These are phyloP conservation scores for Halictus rubicundus DNA, from an alignment of 1,140 invertebrate species.

Conservation along the genomic window DNA sequence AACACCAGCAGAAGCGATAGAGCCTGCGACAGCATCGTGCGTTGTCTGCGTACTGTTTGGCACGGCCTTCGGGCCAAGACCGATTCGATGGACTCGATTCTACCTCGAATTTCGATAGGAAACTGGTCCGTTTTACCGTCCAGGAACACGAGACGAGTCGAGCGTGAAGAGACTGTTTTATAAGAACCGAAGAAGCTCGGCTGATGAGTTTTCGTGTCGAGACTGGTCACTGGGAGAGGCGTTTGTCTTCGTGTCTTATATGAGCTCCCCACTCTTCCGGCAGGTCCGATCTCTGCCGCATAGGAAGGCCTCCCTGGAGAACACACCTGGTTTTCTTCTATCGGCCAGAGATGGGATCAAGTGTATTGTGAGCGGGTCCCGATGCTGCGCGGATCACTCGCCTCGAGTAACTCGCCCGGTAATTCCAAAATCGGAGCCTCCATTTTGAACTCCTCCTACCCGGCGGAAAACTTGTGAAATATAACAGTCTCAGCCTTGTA, in stretches of 20 bases:
- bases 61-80: background rate
- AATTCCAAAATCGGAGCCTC: too few species aligned
- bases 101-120: conserved; percentile 15
- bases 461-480: too few species aligned
- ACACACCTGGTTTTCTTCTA: conserved; percentile 74
- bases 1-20: conserved; percentile 72
- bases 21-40: conserved; percentile 69
- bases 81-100: conserved; percentile 42
- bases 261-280: conserved; percentile 77
- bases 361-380: too few species aligned
- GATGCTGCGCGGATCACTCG: too few species aligned
- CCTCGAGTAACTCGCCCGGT: too few species aligned
- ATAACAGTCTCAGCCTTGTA: too few species aligned
- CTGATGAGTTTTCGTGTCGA: conserved; percentile 80
- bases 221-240: conserved; percentile 80
- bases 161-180: conserved; percentile 13
- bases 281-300: conserved; percentile 67
- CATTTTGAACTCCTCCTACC: too few species aligned
- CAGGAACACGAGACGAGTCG: conserved; percentile 6
- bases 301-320: conserved; percentile 75
- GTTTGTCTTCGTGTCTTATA: conserved; percentile 79
- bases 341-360: conserved; percentile 30
- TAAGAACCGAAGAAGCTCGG: conserved; percentile 73
- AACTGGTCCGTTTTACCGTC: background rate
- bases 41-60: too few species aligned